Conservation (phyloP, 2,113 vertebrate genomes). For the Petroica traversi region DNA sequence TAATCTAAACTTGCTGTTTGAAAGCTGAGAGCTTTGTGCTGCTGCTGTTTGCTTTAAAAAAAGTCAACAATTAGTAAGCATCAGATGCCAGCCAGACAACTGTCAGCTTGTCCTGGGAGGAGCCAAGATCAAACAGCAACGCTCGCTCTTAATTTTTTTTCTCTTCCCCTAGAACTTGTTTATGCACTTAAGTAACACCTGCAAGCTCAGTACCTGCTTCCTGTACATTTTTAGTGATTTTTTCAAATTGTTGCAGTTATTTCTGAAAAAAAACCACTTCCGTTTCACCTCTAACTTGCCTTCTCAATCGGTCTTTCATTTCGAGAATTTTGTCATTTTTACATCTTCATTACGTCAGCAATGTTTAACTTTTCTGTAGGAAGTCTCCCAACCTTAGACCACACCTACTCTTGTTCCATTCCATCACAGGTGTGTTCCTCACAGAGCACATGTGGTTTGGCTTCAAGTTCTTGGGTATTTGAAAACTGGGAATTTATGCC, state of each 20-base stretch:
- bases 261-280: not conserved
- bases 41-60: not conserved
- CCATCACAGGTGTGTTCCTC: not conserved
- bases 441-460: not conserved
- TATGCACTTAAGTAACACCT: not conserved
- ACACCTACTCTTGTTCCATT: not conserved
- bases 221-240: not conserved
- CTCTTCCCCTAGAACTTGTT: not conserved
- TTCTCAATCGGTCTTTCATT: not conserved
- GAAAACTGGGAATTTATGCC: not conserved
- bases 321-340: not conserved
- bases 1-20: not conserved
- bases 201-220: not conserved
- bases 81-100: not conserved
- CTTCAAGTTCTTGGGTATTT: not conserved
- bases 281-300: not conserved
- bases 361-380: not conserved
- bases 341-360: not conserved
- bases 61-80: not conserved
- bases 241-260: not conserved
- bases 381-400: not conserved
- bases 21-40: not conserved
- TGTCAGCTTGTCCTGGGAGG: not conserved
- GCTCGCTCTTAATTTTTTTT: rapidly evolving
- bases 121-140: not conserved